Percentiles rank a stretch among this genome's conserved stretches.
Evolutionary conservation across 1,140 invertebrate species (phyloP).

Genomic region (Araneus ventricosus): DNA sequence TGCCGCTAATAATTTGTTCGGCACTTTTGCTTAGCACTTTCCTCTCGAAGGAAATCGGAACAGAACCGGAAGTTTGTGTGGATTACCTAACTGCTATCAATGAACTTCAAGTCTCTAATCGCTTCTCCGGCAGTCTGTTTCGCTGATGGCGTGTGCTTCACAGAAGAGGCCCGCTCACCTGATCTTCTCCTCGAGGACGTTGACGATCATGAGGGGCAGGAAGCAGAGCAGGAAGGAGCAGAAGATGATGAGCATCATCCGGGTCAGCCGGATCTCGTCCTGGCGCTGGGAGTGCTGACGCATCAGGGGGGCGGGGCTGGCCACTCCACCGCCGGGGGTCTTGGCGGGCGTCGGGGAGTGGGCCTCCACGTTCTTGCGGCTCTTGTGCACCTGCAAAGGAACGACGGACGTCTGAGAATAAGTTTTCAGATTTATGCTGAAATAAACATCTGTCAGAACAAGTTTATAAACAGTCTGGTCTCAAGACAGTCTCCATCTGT

Average conservation of each 20-base stretch:
- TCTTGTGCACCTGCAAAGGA: constrained; percentile 69
- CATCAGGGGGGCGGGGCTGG: constrained; percentile 41
- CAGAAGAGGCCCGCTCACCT: background rate
- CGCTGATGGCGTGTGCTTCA: too few relatives aligned
- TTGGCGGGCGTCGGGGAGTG: constrained; percentile 51
- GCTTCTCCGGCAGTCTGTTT: constrained; percentile 12
- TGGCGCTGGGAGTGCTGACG: constrained; percentile 69
- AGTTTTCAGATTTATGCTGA: too few relatives aligned
- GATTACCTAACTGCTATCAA: too few relatives aligned
- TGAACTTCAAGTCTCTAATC: background rate
- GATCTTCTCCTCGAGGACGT: constrained; percentile 82
- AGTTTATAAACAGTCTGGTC: too few relatives aligned
- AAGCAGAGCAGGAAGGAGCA: constrained; percentile 91
- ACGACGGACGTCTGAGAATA: too few relatives aligned
- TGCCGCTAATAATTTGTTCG: too few relatives aligned
- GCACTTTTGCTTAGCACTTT: too few relatives aligned
- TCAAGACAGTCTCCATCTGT: too few relatives aligned
- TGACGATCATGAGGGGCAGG: constrained; percentile 91
- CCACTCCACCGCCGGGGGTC: constrained; percentile 26
- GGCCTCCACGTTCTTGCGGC: constrained; percentile 67
- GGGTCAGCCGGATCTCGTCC: constrained; percentile 84
- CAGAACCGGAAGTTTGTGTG: too few relatives aligned
- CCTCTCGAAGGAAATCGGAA: too few relatives aligned
- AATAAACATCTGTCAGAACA: too few relatives aligned
- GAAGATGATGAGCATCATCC: constrained; percentile 92